Base-by-base conservation (phyloP, 2,113 vertebrate species). In the Heterotis niloticus region DNA sequence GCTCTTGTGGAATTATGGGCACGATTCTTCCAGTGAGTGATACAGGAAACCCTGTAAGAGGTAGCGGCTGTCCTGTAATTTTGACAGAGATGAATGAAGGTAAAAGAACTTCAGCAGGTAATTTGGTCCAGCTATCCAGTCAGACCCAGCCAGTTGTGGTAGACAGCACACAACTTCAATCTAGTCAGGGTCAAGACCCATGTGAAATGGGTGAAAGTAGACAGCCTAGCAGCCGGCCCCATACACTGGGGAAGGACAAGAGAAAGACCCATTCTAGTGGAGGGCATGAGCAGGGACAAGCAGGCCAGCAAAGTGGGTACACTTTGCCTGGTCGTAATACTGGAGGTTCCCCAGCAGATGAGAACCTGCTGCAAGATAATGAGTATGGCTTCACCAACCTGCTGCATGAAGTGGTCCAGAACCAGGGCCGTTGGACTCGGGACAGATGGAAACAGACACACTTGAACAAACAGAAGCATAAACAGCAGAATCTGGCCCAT, bases 371-470 rank as follows among this genome's bases (percentile, higher is more conserved):
- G 7, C 65, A 81, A 77, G 85, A 85, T 9, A 90, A 87, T 12
- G 79, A 91, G 28, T 88, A 88, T 51, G 86, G 82, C 69, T 89
- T 89, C 76, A 85, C 89, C 80, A 90, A 92, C 81, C 90, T 94
- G 80, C 84, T 95, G 75, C 91, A 94, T 1, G 93, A 95, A 72
- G 92, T 94, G 3, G 90, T 88, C 29, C 90, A 93, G 84, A 94
- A 93, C 84, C 87, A 88, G 10, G 93, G 93, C 4, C 89, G 94
- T 26, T 92, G 93, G 90, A 95, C 93, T 20, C 78, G 91, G 69
- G 90, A 92, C 1, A 79, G 92, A 18, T 94, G 93, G 93, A 93
- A 73, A 68, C 88, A 91, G 80, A 89, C 62, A 0, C 89, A 93
- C 13, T 75, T 75, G 64, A 89, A 82, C 56, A 87, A 85, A 81